Evolutionary conservation across 2,113 vertebrate genomes (phyloP), one percentile per base, ranked within the genome.

Genomic region (Nycticebus coucang): DNA sequence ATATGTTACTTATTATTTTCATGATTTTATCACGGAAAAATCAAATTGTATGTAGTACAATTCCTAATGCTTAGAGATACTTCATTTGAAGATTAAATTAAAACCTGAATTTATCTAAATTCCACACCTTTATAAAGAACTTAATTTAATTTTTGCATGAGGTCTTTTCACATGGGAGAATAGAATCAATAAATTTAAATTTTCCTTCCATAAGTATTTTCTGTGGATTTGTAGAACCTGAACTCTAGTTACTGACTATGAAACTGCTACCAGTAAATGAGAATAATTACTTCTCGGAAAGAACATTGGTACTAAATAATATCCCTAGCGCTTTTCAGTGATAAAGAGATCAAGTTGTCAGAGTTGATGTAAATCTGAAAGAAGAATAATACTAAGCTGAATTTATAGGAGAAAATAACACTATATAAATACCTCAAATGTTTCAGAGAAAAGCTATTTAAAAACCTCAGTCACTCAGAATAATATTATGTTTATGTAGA

Each of bases 381-480:
- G 21, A 91, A 89, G 37, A 72, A 66, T 85, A 66, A 86, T 59
- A 83, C 22, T 71, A 90, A 62, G 3, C 15, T 90, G 35, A 90
- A 90, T n/a, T 15, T 53, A 41, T 83, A 2, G 1, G 7, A 69
- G 4, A 79, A 88, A 88, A 62, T 41, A 45, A 78, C n/a, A 57
- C 21, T 3, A 30, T 28, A 74, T 2, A 88, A 86, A 71, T 74
- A 45, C 13, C 69, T 90, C 21, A 89, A 82, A 66, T 30, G 62
- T 87, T 84, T 96, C 35, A 92, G 87, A 78, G 13, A 87, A 88
- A 89, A 84, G n/a, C 19, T 77, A 60, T 53, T 68, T 4, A 75
- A 81, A 89, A 86, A 50, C 28, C 9, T 82, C 28, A 81, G 10
- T 88, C 57, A 88, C 45, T 50, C 45, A 50, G 45, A 50, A 50